Evolutionary conservation across 2,797 vertebrate species (phyloP).

Genomic region (Smutsia temminckii): DNA sequence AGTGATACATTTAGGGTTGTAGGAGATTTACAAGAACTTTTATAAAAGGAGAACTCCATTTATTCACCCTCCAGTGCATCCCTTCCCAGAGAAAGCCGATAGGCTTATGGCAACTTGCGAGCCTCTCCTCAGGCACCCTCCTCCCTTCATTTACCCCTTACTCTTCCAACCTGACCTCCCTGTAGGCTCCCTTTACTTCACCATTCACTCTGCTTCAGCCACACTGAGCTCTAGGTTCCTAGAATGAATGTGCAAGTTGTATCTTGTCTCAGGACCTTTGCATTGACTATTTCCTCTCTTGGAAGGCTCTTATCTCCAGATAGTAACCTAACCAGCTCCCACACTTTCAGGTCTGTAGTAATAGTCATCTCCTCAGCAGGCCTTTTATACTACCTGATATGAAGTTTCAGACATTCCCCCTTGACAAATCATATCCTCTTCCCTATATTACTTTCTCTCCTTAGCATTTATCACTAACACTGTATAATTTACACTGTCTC

Average conservation of each 20-base stretch:
- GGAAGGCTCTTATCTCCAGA: not conserved
- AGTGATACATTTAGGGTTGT: not conserved
- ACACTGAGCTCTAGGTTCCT: not conserved
- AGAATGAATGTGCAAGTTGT: not conserved
- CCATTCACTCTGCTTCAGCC: not conserved
- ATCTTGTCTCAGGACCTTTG: not conserved
- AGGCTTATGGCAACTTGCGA: not conserved
- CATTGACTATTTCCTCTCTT: not conserved
- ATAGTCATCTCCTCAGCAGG: not conserved
- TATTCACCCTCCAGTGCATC: not conserved
- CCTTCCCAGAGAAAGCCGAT: not conserved
- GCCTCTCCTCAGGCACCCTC: not conserved
- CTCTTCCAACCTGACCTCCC: not conserved
- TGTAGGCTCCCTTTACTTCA: not conserved
- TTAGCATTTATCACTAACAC: not conserved
- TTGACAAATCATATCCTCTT: not conserved
- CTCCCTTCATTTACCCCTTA: not conserved
- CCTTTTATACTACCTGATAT: not conserved
- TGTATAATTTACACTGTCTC: not conserved
- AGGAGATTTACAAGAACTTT: not conserved
- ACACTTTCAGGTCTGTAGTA: not conserved
- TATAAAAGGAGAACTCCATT: not conserved
- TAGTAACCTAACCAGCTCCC: not conserved
- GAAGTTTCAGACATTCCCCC: not conserved
- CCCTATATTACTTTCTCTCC: not conserved